These are phyloP conservation scores for Pristionchus maxplancki DNA, from an alignment of 2,888 invertebrate genomes.

Conservation along the genomic window DNA sequence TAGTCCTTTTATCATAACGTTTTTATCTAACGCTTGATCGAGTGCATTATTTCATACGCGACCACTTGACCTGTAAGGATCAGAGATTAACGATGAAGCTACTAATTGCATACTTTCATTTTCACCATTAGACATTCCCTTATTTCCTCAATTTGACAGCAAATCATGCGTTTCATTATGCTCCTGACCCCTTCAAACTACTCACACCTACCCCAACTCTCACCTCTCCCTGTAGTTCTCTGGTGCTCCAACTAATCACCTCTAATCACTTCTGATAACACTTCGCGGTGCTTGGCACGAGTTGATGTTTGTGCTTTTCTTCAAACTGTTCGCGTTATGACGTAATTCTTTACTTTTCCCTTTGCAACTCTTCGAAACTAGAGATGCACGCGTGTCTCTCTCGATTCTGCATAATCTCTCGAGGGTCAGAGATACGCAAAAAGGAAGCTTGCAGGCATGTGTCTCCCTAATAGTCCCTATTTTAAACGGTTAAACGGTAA, in stretches of 20 bases:
- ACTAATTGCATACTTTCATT: background rate
- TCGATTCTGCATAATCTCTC: background rate
- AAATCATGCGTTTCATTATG: too few species aligned
- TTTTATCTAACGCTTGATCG: too few species aligned
- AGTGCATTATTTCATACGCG: too few species aligned
- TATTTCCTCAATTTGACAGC: too few species aligned
- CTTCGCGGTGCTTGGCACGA: background rate
- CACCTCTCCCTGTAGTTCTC: background rate
- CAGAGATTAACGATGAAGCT: background rate
- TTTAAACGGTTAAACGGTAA: too few species aligned
- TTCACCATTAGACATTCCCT: background rate
- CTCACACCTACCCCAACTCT: background rate
- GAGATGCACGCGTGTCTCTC: background rate
- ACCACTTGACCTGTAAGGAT: slow-evolving; percentile 89
- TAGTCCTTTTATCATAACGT: too few species aligned
- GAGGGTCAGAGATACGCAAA: background rate
- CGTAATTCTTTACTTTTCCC: background rate
- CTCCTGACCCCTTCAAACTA: too few species aligned
- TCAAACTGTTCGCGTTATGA: background rate
- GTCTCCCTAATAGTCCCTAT: too few species aligned
- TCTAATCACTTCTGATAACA: slow-evolving; percentile 18
- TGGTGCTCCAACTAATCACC: background rate
- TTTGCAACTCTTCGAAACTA: background rate
- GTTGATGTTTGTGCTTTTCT: background rate
- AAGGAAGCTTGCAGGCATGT: background rate